Evolutionary conservation across 2,888 invertebrate genomes (phyloP).

Genomic region (Exephanes ischioxanthus): DNA sequence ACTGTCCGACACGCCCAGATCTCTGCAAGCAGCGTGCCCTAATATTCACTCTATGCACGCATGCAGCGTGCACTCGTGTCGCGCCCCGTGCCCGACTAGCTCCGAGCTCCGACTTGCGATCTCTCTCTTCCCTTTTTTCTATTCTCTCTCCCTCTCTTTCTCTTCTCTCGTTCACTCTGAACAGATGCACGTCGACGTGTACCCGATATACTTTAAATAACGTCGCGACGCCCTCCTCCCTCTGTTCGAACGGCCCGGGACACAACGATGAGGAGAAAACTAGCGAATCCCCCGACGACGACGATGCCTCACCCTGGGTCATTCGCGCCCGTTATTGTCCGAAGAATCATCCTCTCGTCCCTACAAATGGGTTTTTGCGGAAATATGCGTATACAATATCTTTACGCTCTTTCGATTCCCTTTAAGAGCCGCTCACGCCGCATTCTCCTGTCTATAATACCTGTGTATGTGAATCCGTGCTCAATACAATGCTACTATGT

Average conservation of each 20-base stretch:
- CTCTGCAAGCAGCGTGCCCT: slow-evolving; percentile 78
- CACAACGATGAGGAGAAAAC: slow-evolving; percentile 61
- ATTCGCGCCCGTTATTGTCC: slow-evolving; percentile 42
- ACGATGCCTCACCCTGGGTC: slow-evolving; percentile 24
- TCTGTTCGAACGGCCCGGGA: slow-evolving; percentile 53
- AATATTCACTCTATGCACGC: slow-evolving; percentile 78
- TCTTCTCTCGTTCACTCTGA: slow-evolving; percentile 55
- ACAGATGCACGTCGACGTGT: slow-evolving; percentile 66
- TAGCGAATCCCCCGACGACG: slow-evolving; percentile 61
- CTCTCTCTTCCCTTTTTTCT: slow-evolving; percentile 69
- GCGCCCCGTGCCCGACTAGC: slow-evolving; percentile 68
- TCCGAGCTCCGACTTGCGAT: slow-evolving; percentile 80
- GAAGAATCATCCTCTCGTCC: slow-evolving; percentile 43
- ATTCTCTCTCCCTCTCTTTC: slow-evolving; percentile 42
- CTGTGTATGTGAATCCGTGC: not conserved
- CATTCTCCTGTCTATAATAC: slow-evolving; percentile 32
- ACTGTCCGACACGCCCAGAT: slow-evolving; percentile 82
- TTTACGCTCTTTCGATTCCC: slow-evolving; percentile 58
- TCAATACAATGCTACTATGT: slow-evolving; percentile 28
- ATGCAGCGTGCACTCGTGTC: slow-evolving; percentile 65
- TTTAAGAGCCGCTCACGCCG: slow-evolving; percentile 44
- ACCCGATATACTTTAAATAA: slow-evolving; percentile 68
- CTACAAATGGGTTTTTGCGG: slow-evolving; percentile 55
- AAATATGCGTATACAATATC: slow-evolving; percentile 49
- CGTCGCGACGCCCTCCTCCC: slow-evolving; percentile 61